Base-by-base conservation (phyloP, 2,113 vertebrate genomes). In the Atherinomorus stipes region DNA sequence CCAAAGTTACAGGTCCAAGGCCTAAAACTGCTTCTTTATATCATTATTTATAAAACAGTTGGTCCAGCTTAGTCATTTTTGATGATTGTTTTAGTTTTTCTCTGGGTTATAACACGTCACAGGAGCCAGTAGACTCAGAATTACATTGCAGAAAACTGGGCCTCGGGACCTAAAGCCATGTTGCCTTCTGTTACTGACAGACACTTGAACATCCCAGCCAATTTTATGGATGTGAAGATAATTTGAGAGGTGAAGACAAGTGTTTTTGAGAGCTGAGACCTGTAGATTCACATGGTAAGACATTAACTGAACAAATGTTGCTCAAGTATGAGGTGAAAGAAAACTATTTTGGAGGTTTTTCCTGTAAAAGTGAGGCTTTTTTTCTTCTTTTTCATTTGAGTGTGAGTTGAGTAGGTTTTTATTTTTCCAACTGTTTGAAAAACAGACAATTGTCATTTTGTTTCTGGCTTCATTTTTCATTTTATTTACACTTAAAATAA, bases 121-220 rank as follows among this genome's bases (percentile, higher is more conserved):
- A 64, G 7, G 4, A 75, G 73, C 56, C 60, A 49, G 57, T 25
- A 21, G 72, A 4, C 11, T 10, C 34, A 62, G 64, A 26, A 19
- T 70, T 38, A 22, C 13, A 22, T 22, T 37, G 11, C 4, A 68
- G 64, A 40, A 73, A 78, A 71, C 75, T 84, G 85, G 78, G 89
- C 79, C 77, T 90, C 47, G 79, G 89, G 88, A 92, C 91, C 90
- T 91, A 87, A 91, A 90, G 83, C 92, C 92, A 85, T 65, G 86
- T 87, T 93, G 92, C 92, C 92, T 93, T 93, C 71, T 45, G 78
- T 89, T 92, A 76, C 90, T 89, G 88, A 89, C 81, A 57, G 74
- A 91, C 90, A 90, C 91, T 91, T 91, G 88, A 92, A 89, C 88
- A 80, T 83, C 85, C 34, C 66, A 61, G 73, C 70, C 61, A 49